Evolutionary conservation across 2,888 invertebrate genomes (phyloP), one percentile per base, ranked within the genome.

Genomic region (Metalampra italica): DNA sequence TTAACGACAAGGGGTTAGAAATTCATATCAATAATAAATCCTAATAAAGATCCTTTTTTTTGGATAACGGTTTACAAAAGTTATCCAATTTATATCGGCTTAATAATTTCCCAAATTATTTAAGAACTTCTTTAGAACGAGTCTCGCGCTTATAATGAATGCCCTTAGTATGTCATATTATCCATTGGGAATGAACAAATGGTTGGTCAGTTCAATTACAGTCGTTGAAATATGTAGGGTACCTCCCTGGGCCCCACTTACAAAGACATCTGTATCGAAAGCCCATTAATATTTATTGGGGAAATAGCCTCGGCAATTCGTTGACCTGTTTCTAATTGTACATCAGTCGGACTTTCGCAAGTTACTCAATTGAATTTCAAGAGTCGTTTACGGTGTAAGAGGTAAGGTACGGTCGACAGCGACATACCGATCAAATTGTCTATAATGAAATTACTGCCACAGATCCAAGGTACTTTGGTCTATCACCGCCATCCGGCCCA

Each of bases 211-310:
- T n/a, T n/a, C 13, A n/a, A n/a, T 12, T 22, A 22, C 22, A 22
- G 2, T 12, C 37, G n/a, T 37, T 13, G 40, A 40, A 9, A 22
- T 2, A 9, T 36, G 5, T 36, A 34, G n/a, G 22, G 34, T 15
- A 12, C 30, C 13, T 29, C 29, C n/a, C 9, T 9, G 34, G 30
- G 29, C 22, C 46, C 14, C 46, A 30, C 47, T 47, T 29, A 71
- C 68, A 77, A 77, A 71, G 66, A 60, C 59, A 53, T 59, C 54
- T 64, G 13, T 67, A 68, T 70, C 71, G 73, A 63, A 61, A 56
- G 59, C 60, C 68, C 68, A 74, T 81, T 74, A 71, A 75, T 77
- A 77, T 78, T 81, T 79, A 80, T 77, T 70, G 66, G 54, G 47
- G 64, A 66, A 76, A 77, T 69, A 64, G 62, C 72, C 64, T 62